These are phyloP conservation scores for Muscidifurax raptorellus DNA, from an alignment of 1,140 invertebrate species.

Conservation along the genomic window DNA sequence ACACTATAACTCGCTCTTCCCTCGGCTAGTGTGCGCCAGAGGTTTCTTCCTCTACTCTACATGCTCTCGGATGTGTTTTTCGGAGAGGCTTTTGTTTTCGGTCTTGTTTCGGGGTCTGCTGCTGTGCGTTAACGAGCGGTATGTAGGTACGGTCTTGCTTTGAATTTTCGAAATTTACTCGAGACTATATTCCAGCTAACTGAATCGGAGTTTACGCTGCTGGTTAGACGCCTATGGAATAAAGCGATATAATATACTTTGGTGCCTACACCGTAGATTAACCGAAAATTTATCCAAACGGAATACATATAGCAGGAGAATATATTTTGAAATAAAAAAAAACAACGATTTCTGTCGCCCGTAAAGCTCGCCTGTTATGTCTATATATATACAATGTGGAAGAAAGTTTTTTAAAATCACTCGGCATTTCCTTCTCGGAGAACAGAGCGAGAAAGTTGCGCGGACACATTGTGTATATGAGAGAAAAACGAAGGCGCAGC, in stretches of 20 bases:
- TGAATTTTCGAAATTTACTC: conserved; percentile 5
- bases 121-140: conserved; percentile 6
- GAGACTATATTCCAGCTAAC: not conserved
- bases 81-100: not conserved
- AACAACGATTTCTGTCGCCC: not conserved
- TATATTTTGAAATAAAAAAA: not conserved
- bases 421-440: not conserved
- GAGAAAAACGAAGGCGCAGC: not conserved
- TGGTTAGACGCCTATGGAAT: too few relatives aligned
- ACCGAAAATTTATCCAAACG: too few relatives aligned
- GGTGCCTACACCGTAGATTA: too few relatives aligned
- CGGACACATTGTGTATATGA: not conserved
- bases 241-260: too few relatives aligned
- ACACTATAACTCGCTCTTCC: conserved; percentile 58
- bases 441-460: conserved; percentile 2
- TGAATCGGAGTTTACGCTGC: not conserved
- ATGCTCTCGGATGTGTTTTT: not conserved
- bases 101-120: not conserved
- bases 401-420: conserved; percentile 7
- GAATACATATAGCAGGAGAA: not conserved
- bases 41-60: not conserved
- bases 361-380: not conserved
- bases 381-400: too few relatives aligned
- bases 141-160: not conserved
- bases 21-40: not conserved